These are phyloP conservation scores for Orthonyx spaldingii DNA, from an alignment of 2,113 vertebrate species.

Conservation along the genomic window DNA sequence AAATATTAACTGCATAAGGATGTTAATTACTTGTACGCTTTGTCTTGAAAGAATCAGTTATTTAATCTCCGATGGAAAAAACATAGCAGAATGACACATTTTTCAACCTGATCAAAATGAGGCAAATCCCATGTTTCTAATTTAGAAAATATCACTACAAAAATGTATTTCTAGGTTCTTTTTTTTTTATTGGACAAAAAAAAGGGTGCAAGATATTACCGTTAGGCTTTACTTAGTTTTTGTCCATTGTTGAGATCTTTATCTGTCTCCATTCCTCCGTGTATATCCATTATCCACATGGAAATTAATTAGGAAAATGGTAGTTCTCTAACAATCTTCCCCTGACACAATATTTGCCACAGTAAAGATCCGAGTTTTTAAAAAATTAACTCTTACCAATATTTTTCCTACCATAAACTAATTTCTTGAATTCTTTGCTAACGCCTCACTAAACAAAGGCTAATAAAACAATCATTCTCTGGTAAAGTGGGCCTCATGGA, in stretches of 20 bases:
- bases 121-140: background rate
- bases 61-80: background rate
- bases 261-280: background rate
- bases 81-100: background rate
- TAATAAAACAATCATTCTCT: slow-evolving; percentile 7
- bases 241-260: background rate
- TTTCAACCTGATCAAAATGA: background rate
- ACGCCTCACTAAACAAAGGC: background rate
- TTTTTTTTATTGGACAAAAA: background rate
- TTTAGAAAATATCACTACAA: background rate
- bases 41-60: background rate
- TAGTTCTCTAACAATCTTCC: background rate
- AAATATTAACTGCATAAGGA: background rate
- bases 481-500: background rate
- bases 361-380: background rate
- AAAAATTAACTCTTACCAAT: background rate
- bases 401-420: background rate
- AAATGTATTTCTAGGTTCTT: background rate
- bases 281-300: background rate
- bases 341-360: background rate
- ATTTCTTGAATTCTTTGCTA: background rate
- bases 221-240: background rate
- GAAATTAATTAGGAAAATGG: slow-evolving; percentile 13
- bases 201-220: background rate
- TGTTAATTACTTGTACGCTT: background rate